phyloP scores from a whole-genome alignment of 2,888 invertebrate genomes.

The Rhagonycha lutea region DNA sequence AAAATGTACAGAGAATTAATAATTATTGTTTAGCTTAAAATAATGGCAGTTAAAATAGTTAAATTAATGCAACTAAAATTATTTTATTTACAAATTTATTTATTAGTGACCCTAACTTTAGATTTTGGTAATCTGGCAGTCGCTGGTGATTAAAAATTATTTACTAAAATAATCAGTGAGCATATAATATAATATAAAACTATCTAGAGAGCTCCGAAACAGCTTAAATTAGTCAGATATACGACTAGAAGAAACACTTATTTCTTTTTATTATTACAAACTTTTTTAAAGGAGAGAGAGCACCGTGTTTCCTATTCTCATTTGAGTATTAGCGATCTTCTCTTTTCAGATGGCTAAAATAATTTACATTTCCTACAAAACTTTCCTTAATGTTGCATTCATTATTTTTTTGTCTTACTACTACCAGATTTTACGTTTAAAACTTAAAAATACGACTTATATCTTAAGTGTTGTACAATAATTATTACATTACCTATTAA shows the following conservation, averaged over 20 bases:
- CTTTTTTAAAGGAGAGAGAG: neutral
- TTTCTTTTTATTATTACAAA: neutral
- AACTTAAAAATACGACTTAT: neutral
- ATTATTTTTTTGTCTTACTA: neutral
- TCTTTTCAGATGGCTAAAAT: too few relatives aligned
- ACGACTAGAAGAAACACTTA: neutral
- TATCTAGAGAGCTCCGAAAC: neutral
- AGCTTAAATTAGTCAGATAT: neutral
- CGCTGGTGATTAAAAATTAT: neutral
- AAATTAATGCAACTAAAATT: constrained; percentile 7
- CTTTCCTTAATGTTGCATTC: neutral
- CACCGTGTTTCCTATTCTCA: neutral
- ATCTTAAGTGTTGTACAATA: neutral
- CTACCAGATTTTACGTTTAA: neutral
- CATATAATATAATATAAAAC: neutral
- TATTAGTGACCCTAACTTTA: neutral
- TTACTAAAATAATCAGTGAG: neutral
- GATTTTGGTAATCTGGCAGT: constrained; percentile 6
- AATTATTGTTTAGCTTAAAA: constrained; percentile 3
- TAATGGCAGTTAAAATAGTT: constrained; percentile 16
- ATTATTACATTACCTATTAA: constrained; percentile 3
- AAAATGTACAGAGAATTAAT: constrained; percentile 4
- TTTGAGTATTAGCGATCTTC: too few relatives aligned
- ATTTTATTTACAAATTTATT: neutral
- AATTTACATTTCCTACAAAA: neutral